These are phyloP conservation scores for Brachionichthys hirsutus DNA, from an alignment of 2,113 vertebrate genomes.

Conservation along the genomic window DNA sequence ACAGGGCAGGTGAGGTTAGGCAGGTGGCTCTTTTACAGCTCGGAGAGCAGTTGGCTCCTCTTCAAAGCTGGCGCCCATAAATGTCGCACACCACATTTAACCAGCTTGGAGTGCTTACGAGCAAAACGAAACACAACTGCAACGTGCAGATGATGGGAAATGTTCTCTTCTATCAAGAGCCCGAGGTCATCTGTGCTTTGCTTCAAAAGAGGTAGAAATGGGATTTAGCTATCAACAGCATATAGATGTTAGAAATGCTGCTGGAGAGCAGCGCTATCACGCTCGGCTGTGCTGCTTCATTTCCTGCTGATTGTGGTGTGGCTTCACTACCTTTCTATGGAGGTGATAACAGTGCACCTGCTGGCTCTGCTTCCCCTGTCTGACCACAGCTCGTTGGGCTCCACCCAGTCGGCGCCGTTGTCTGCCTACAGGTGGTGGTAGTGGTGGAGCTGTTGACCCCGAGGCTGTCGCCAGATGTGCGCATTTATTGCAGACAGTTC, in stretches of 20 bases:
- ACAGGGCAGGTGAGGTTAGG: conserved; percentile 73
- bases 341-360: conserved; percentile 76
- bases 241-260: conserved; percentile 29
- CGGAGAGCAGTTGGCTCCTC: conserved; percentile 67
- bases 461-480: conserved; percentile 26
- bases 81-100: conserved; percentile 63
- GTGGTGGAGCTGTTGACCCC: conserved; percentile 44
- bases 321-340: conserved; percentile 66
- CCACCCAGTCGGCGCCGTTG: conserved; percentile 33
- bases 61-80: conserved; percentile 67
- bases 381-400: conserved; percentile 46
- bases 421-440: conserved; percentile 69
- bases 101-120: conserved; percentile 41
- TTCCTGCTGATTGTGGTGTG: conserved; percentile 69
- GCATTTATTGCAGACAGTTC: conserved; percentile 16
- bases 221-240: neutral
- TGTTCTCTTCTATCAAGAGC: conserved; percentile 34
- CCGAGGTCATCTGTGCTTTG: conserved; percentile 1
- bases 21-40: conserved; percentile 74
- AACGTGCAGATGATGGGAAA: conserved; percentile 31
- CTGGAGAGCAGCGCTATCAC: conserved; percentile 24
- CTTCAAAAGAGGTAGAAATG: conserved; percentile 6
- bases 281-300: conserved; percentile 51
- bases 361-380: conserved; percentile 65
- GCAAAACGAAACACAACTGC: conserved; percentile 59